Percentiles rank a stretch among this genome's conserved stretches.
These are phyloP conservation scores for Thaleichthys pacificus DNA, from an alignment of 2,797 vertebrate species.

Conservation along the genomic window DNA sequence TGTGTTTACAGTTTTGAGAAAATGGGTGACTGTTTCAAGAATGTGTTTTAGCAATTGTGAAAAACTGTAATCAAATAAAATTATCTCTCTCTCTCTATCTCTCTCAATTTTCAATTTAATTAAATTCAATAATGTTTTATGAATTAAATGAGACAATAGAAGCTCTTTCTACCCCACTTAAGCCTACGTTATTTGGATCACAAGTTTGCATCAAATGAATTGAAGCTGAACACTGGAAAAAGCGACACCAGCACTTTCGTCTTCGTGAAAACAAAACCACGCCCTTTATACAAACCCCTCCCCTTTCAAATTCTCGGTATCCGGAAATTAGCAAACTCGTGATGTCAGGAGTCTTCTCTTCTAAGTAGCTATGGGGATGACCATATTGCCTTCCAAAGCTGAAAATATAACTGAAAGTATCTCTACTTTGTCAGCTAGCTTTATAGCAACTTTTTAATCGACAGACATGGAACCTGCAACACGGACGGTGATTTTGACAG, in stretches of 20 bases:
- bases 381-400: neutral
- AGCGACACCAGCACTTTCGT: neutral
- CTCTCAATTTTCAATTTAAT: no score
- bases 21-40: no score
- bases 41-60: no score
- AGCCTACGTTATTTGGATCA: no score
- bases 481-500: conserved; percentile 26
- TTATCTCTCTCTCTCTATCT: no score
- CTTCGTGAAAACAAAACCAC: neutral
- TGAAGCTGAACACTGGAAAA: neutral
- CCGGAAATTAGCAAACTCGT: conserved; percentile 80
- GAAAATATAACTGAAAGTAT: neutral
- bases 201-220: conserved; percentile 14
- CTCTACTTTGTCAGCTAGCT: conserved; percentile 3
- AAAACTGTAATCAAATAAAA: no score
- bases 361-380: conserved; percentile 46
- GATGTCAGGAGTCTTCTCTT: conserved; percentile 65
- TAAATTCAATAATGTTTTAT: no score
- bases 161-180: no score
- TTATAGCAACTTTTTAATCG: neutral
- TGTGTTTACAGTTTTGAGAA: no score
- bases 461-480: conserved; percentile 26
- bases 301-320: conserved; percentile 46
- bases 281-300: conserved; percentile 39
- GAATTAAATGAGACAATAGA: no score